phyloP scores from a whole-genome alignment of 2,888 invertebrate species.

The Carpatolechia fugitivella region DNA sequence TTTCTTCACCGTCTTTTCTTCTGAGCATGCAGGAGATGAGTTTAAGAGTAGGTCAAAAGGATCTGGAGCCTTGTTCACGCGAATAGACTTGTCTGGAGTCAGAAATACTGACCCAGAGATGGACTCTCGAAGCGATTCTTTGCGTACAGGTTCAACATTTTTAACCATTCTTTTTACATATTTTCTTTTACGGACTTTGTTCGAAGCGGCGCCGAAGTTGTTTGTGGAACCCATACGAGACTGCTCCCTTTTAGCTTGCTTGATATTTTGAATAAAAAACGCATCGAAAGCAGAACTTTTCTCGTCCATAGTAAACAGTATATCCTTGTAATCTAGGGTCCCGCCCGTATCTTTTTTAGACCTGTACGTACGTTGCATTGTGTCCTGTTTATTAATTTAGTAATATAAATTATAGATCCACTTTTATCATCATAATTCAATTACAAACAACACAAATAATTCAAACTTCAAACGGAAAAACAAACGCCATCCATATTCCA shows the following conservation, averaged over 20 bases:
- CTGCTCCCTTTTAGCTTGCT: slow-evolving; percentile 64
- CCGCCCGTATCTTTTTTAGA: slow-evolving; percentile 57
- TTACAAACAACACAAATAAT: slow-evolving; percentile 4
- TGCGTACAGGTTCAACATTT: slow-evolving; percentile 37
- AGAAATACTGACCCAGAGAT: slow-evolving; percentile 46
- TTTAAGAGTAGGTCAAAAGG: slow-evolving; percentile 63
- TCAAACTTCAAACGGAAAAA: slow-evolving; percentile 16
- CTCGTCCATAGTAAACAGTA: slow-evolving; percentile 51
- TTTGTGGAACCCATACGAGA: slow-evolving; percentile 50
- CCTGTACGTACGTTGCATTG: slow-evolving; percentile 61
- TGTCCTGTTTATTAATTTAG: slow-evolving; percentile 10
- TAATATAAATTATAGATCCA: not conserved
- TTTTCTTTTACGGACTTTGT: slow-evolving; percentile 63
- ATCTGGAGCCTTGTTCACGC: slow-evolving; percentile 61
- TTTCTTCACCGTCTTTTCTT: slow-evolving; percentile 22
- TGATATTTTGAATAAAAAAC: slow-evolving; percentile 69
- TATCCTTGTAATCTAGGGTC: slow-evolving; percentile 53
- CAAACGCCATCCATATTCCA: slow-evolving; percentile 8
- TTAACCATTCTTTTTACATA: slow-evolving; percentile 62
- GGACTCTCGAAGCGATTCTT: slow-evolving; percentile 38
- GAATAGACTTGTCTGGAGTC: slow-evolving; percentile 68
- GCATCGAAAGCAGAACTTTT: slow-evolving; percentile 63
- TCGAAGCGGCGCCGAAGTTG: slow-evolving; percentile 39
- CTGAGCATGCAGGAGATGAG: slow-evolving; percentile 36
- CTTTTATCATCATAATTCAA: not conserved